These are phyloP conservation scores for Centropyge bicolor DNA, from an alignment of 2,797 vertebrate genomes.

Conservation along the genomic window DNA sequence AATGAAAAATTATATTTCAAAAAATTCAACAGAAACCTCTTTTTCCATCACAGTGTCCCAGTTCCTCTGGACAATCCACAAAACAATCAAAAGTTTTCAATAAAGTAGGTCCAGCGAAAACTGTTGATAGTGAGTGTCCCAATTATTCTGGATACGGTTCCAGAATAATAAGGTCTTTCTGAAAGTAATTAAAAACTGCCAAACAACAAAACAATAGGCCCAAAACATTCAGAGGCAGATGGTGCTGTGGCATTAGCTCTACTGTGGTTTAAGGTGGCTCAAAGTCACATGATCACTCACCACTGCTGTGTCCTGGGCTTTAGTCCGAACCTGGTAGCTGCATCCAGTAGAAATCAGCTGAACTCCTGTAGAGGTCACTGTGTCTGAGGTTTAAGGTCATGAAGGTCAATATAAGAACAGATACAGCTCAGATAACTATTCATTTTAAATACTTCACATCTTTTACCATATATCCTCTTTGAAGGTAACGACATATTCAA, in stretches of 20 bases:
- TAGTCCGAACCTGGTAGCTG: too few relatives aligned
- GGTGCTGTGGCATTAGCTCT: neutral
- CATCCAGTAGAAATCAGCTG: neutral
- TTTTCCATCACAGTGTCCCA: neutral
- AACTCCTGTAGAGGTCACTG: neutral
- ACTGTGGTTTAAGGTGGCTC: neutral
- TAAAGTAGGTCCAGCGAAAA: neutral
- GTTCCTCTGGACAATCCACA: neutral
- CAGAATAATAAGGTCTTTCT: neutral
- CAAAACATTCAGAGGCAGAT: neutral
- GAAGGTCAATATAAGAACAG: neutral
- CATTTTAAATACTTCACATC: too few relatives aligned
- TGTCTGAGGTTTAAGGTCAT: neutral
- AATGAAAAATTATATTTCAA: slow-evolving; percentile 6
- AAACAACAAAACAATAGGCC: neutral
- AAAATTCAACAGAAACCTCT: slow-evolving; percentile 17
- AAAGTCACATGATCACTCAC: neutral
- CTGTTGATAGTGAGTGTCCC: neutral
- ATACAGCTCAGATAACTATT: neutral
- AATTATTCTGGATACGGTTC: neutral
- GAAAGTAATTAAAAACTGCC: neutral
- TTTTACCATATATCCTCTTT: neutral
- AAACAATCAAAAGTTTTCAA: neutral
- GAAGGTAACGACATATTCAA: neutral
- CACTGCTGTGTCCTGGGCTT: neutral